A percentile compares a stretch with the other conserved stretches of the same genome.
These are phyloP conservation scores for Plutomurus gul DNA, from an alignment of 1,140 invertebrate genomes.

Conservation along the genomic window DNA sequence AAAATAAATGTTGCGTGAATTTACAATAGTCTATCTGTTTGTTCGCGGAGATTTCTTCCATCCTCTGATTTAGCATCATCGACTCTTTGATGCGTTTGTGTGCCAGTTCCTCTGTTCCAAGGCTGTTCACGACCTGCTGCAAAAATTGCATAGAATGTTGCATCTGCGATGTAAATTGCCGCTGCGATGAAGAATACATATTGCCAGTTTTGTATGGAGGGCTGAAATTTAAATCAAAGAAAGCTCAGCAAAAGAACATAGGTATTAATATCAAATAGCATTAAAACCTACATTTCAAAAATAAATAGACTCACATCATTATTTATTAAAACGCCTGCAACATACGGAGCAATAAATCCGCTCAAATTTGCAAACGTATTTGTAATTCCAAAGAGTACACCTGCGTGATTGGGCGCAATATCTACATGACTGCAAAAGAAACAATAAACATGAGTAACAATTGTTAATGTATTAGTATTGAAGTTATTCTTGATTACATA, in stretches of 20 bases:
- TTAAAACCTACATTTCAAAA: not conserved
- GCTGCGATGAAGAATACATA: slow-evolving; percentile 62
- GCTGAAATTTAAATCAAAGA: slow-evolving; percentile 61
- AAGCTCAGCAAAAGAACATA: not conserved
- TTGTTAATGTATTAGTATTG: no score
- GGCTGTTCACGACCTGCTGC: slow-evolving; percentile 49
- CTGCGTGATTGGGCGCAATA: slow-evolving; percentile 75
- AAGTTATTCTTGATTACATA: no score
- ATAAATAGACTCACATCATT: not conserved
- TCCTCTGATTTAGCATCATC: no score
- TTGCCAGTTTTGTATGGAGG: slow-evolving; percentile 65
- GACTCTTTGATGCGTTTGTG: not conserved
- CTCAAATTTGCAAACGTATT: slow-evolving; percentile 58
- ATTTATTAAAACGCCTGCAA: slow-evolving; percentile 18
- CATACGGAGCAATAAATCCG: slow-evolving; percentile 18
- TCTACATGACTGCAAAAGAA: slow-evolving; percentile 68
- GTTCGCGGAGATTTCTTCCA: no score
- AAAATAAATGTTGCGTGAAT: no score
- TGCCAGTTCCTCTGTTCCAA: slow-evolving; percentile 45
- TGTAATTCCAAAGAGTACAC: slow-evolving; percentile 62
- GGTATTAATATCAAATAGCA: slow-evolving; percentile 54
- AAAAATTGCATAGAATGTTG: slow-evolving; percentile 57
- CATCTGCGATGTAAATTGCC: slow-evolving; percentile 58
- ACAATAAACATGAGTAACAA: no score
- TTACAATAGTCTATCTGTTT: not conserved